A percentile compares a stretch with the other conserved stretches of the same genome.
Conservation (phyloP, 1,140 invertebrate genomes). For the Caenorhabditis brenneri region DNA sequence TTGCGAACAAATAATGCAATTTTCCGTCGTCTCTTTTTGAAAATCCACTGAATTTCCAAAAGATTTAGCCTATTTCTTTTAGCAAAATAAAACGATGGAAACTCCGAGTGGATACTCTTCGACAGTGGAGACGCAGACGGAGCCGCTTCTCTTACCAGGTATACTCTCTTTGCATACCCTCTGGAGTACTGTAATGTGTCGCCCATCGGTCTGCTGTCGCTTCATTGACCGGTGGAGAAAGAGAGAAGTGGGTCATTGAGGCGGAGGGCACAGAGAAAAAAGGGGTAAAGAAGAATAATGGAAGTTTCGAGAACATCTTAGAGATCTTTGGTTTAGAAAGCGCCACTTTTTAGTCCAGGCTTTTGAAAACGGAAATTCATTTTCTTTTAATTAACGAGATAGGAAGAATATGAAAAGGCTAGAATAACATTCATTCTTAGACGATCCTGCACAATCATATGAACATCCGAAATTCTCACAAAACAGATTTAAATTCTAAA, state of each 20-base stretch:
- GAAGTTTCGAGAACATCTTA: conserved; percentile 29
- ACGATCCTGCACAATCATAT: no score
- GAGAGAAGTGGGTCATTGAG: conserved; percentile 7
- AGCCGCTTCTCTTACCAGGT: not conserved
- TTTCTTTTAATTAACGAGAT: no score
- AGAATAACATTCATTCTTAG: no score
- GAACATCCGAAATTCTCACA: no score
- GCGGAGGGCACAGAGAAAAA: conserved; percentile 5
- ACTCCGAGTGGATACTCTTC: not conserved
- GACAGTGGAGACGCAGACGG: conserved; percentile 10
- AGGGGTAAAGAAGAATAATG: not conserved
- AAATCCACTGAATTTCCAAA: no score
- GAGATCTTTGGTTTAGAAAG: not conserved
- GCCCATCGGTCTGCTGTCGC: conserved; percentile 17
- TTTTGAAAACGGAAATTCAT: no score
- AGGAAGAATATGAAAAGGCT: no score
- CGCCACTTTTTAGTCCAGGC: not conserved
- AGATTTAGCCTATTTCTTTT: no score
- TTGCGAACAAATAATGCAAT: no score
- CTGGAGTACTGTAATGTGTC: conserved; percentile 22
- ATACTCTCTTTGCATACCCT: not conserved
- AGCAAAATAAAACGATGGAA: not conserved
- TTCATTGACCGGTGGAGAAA: not conserved
- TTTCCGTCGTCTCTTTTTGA: no score
- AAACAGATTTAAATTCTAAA: not conserved